Evolutionary conservation across 2,797 vertebrate genomes (phyloP).

Genomic region (Diceros bicornis): DNA sequence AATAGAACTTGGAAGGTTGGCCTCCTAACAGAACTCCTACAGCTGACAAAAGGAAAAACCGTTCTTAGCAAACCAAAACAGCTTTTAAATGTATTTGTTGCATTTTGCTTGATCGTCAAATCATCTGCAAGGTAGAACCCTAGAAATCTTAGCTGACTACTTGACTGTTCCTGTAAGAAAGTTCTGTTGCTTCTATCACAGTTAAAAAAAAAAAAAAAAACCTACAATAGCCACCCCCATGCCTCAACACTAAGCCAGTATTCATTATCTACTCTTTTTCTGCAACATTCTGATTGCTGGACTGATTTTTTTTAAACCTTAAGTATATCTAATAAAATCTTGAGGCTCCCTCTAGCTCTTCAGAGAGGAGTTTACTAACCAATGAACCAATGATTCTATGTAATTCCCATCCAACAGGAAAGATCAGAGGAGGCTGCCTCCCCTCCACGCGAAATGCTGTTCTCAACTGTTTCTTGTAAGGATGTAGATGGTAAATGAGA

Average conservation of each 20-base stretch:
- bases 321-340: slow-evolving; percentile 86
- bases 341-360: slow-evolving; percentile 88
- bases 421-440: slow-evolving; percentile 77
- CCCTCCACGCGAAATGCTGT: slow-evolving; percentile 81
- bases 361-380: slow-evolving; percentile 87
- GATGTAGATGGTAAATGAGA: slow-evolving; percentile 85
- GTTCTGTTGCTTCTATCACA: slow-evolving; percentile 45
- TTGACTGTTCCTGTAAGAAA: slow-evolving; percentile 59
- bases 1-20: slow-evolving; percentile 58
- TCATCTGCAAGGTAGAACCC: slow-evolving; percentile 57
- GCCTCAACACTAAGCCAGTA: slow-evolving; percentile 66
- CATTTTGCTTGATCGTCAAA: slow-evolving; percentile 72
- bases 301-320: slow-evolving; percentile 60
- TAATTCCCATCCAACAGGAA: slow-evolving; percentile 87
- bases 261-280: slow-evolving; percentile 54
- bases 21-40: slow-evolving; percentile 61
- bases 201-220: not conserved
- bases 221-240: slow-evolving; percentile 60
- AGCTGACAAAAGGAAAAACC: slow-evolving; percentile 25
- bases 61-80: slow-evolving; percentile 71
- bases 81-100: slow-evolving; percentile 66
- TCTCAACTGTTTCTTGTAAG: slow-evolving; percentile 86
- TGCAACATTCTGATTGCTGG: slow-evolving; percentile 60
- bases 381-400: slow-evolving; percentile 86
- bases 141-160: slow-evolving; percentile 60